Percentiles rank a stretch among this genome's conserved stretches.
phyloP scores from a whole-genome alignment of 53 echinoderm and acorn worm genomes.

The Pentamera pediparva region DNA sequence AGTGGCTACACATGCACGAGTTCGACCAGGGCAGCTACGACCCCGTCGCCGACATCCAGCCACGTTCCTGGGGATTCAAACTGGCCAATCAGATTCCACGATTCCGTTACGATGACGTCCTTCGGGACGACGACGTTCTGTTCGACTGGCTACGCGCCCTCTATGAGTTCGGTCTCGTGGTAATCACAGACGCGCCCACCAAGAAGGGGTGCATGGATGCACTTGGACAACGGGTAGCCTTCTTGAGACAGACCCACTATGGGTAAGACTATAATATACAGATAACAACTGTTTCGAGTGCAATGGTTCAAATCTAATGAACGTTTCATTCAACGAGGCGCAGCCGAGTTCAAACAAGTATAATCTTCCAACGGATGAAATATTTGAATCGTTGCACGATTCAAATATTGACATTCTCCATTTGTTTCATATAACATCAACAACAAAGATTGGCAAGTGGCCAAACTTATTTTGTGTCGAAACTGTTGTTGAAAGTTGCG shows the following conservation, averaged over 20 bases:
- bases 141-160: slow-evolving; percentile 58
- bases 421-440: too few relatives aligned
- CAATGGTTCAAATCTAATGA: too few relatives aligned
- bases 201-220: slow-evolving; percentile 28
- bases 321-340: too few relatives aligned
- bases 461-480: too few relatives aligned
- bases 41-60: slow-evolving; percentile 32
- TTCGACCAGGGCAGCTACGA: slow-evolving; percentile 58
- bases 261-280: slow-evolving; percentile 69
- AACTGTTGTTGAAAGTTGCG: too few relatives aligned
- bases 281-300: too few relatives aligned
- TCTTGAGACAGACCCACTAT: slow-evolving; percentile 57
- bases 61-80: slow-evolving; percentile 59
- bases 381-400: too few relatives aligned
- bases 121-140: slow-evolving; percentile 51
- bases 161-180: slow-evolving; percentile 43
- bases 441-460: too few relatives aligned
- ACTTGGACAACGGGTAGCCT: slow-evolving; percentile 62
- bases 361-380: too few relatives aligned
- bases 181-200: slow-evolving; percentile 50
- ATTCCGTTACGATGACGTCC: slow-evolving; percentile 53
- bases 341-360: too few relatives aligned
- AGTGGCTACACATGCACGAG: slow-evolving; percentile 52
- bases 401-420: too few relatives aligned
- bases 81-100: slow-evolving; percentile 56